phyloP scores from a whole-genome alignment of 2,113 vertebrate genomes.

The Aspidoscelis tigris region DNA sequence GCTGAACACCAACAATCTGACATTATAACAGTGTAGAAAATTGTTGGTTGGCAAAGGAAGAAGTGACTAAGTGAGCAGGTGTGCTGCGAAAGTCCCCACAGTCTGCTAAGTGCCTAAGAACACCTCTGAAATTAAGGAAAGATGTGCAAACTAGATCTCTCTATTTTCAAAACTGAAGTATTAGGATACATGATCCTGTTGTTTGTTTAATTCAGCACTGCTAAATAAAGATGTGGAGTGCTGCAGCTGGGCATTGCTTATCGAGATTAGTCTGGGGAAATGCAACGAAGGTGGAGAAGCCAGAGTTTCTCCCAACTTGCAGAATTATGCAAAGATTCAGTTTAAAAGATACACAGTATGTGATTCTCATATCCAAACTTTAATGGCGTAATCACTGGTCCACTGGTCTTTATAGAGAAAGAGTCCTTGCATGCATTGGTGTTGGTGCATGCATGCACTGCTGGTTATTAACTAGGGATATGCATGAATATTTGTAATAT shows the following conservation, averaged over 20 bases:
- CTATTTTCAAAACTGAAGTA: neutral
- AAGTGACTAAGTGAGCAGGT: constrained; percentile 6
- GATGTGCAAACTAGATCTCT: neutral
- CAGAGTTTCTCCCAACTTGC: neutral
- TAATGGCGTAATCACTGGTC: neutral
- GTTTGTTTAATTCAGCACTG: neutral
- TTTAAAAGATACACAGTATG: neutral
- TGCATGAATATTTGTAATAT: too few species aligned
- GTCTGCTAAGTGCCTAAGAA: neutral
- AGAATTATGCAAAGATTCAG: neutral
- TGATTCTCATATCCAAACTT: too few species aligned
- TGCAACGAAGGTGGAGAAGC: neutral
- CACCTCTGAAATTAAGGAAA: neutral
- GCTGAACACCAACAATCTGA: neutral
- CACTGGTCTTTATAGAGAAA: neutral
- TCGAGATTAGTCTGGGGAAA: neutral
- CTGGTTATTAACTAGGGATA: too few species aligned
- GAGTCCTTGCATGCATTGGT: neutral
- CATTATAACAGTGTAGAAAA: constrained; percentile 2
- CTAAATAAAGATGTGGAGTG: neutral
- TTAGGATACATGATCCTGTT: neutral
- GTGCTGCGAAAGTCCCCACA: neutral
- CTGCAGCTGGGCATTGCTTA: neutral
- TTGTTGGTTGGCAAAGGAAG: neutral
- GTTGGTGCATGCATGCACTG: neutral